phyloP scores from a whole-genome alignment of 2,888 invertebrate species.

The Slavum lentiscoides region DNA sequence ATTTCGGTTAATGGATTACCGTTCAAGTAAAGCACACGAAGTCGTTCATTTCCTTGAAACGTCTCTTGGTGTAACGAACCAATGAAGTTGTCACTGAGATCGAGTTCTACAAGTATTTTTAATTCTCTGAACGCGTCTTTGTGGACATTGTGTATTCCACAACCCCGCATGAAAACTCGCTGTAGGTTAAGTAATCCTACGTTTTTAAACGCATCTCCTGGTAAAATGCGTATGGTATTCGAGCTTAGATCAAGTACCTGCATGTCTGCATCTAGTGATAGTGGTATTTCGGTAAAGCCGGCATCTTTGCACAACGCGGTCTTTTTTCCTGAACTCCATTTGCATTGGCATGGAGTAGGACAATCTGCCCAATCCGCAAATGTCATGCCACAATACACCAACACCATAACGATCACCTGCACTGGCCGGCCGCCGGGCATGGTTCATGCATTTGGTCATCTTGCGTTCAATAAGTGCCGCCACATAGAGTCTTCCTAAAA shows the following conservation, averaged over 20 bases:
- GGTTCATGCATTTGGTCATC: constrained; percentile 51
- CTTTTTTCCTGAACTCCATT: constrained; percentile 90
- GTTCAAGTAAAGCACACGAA: constrained; percentile 76
- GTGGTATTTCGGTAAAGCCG: constrained; percentile 77
- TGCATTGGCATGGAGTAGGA: constrained; percentile 83
- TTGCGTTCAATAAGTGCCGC: constrained; percentile 32
- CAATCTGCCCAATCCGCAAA: constrained; percentile 85
- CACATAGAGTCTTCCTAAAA: constrained; percentile 37
- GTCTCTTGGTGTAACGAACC: constrained; percentile 75
- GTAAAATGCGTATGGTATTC: constrained; percentile 75
- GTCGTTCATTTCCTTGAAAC: constrained; percentile 81
- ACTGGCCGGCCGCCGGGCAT: constrained; percentile 43
- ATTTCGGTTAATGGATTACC: constrained; percentile 79
- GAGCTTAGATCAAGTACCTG: constrained; percentile 85
- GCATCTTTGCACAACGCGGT: constrained; percentile 83
- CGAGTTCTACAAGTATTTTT: constrained; percentile 83
- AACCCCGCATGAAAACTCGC: constrained; percentile 76
- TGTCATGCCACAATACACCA: constrained; percentile 24
- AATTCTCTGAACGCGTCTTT: constrained; percentile 84
- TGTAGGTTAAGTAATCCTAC: constrained; percentile 82
- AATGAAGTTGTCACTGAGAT: constrained; percentile 81
- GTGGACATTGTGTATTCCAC: constrained; percentile 76
- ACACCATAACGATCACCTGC: constrained; percentile 53
- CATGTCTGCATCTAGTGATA: constrained; percentile 72
- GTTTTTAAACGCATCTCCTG: constrained; percentile 77